Conservation (phyloP, 2,888 invertebrate genomes). For the Exephanes ischioxanthus region DNA sequence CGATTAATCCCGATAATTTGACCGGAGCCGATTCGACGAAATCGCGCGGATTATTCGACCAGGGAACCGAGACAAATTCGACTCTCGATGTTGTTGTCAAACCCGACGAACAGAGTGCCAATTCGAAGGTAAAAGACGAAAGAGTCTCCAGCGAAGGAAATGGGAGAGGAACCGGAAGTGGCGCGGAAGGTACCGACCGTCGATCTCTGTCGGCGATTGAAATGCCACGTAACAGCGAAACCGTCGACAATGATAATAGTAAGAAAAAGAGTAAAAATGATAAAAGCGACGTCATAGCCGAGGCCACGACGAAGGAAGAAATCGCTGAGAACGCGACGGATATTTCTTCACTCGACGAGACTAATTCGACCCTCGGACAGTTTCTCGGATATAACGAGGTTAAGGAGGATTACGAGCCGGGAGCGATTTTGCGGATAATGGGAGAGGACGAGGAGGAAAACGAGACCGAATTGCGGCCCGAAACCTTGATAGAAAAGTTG, state of each 20-base stretch:
- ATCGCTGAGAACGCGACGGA: not conserved
- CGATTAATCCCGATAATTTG: not conserved
- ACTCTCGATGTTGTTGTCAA: not conserved
- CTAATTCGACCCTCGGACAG: slow-evolving; percentile 13
- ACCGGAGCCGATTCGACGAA: not conserved
- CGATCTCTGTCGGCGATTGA: not conserved
- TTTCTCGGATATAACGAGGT: not conserved
- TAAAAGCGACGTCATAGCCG: not conserved
- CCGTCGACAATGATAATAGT: slow-evolving; percentile 1
- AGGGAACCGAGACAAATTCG: not conserved
- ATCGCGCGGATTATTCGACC: not conserved
- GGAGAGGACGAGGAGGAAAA: not conserved
- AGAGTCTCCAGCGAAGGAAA: not conserved
- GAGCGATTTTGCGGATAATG: slow-evolving; percentile 10
- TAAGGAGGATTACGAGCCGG: slow-evolving; percentile 3
- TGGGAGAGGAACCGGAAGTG: not conserved
- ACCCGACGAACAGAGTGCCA: not conserved
- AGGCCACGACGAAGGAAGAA: not conserved
- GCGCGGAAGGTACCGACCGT: not conserved
- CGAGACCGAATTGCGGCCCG: not conserved
- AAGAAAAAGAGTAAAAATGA: not conserved
- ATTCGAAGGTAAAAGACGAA: not conserved
- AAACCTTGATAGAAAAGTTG: slow-evolving; percentile 14
- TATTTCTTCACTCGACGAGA: not conserved
- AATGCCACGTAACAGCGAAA: not conserved